Evolutionary conservation across 2,113 vertebrate species (phyloP), one percentile per base, ranked within the genome.

Genomic region (Trichomycterus rosablanca): DNA sequence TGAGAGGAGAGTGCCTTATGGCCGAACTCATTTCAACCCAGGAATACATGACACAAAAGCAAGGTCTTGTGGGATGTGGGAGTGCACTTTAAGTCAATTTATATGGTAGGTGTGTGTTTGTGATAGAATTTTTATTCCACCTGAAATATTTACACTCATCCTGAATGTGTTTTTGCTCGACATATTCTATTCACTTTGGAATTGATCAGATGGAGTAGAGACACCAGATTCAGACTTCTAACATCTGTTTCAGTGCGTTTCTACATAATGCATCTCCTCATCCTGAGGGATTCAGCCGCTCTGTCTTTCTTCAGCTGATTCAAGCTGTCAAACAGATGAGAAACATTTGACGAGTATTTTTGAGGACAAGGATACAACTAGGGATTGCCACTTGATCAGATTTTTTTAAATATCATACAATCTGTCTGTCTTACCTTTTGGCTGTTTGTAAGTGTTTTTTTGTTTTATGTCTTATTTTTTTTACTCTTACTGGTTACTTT

Each of bases 111-210:
- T n/a, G 37, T 40, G 11, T 40, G 12, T n/a, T 5, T 72, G 74
- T 59, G 65, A 34, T 19, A 53, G 56, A 49, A 20, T 62, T 76
- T 58, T 66, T 55, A 66, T 67, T 77, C 43, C 55, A 63, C 62
- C 44, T 78, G 65, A 81, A 83, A 78, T 76, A 83, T 81, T 81
- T 69, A 81, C 68, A 74, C 51, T 57, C 74, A 52, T 60, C 73
- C 73, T 69, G 67, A 69, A 76, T 70, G 69, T 65, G 48, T 57
- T 72, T 78, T 66, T 62, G 63, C 76, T 51, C 57, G 35, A 69
- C 69, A 66, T 78, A 60, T 72, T 72, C 60, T 65, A 77, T 78
- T 77, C 73, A 73, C 71, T 81, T 72, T 72, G 44, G 62, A 54
- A 58, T 63, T 75, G 61, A 78, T 80, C 73, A 71, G 51, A 67